These are phyloP conservation scores for Trinectes maculatus DNA, from an alignment of 2,113 vertebrate genomes.

Conservation along the genomic window DNA sequence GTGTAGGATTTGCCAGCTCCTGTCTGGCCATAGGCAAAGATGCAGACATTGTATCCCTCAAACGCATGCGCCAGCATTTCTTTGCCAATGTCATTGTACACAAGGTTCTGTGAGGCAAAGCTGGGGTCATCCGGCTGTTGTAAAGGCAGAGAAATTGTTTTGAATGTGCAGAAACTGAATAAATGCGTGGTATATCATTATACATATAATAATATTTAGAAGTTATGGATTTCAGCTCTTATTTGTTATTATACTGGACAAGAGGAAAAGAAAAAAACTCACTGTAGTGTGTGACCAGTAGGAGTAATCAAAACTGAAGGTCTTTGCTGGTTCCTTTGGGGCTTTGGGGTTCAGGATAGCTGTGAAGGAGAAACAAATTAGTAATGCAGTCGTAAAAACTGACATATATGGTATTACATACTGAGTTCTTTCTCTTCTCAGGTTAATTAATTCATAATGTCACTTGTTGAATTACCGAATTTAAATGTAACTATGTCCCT, in stretches of 20 bases:
- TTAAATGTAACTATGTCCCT: background rate
- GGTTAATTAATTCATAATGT: background rate
- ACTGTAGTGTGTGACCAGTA: conserved; percentile 99
- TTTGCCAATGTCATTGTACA: conserved; percentile 99
- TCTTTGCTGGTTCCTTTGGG: conserved; percentile 97
- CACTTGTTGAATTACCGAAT: background rate
- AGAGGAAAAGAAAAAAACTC: conserved; percentile 49
- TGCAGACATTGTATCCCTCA: conserved; percentile 98
- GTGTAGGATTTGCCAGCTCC: conserved; percentile 98
- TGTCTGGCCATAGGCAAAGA: conserved; percentile 98
- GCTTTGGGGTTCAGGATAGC: conserved; percentile 98
- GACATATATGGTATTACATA: background rate
- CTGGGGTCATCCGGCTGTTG: conserved; percentile 90
- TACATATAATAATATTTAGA: background rate
- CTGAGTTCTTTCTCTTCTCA: background rate
- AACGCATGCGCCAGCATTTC: conserved; percentile 98
- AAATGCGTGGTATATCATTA: background rate
- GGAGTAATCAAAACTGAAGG: conserved; percentile 98
- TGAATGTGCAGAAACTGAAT: background rate
- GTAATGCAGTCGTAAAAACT: conserved; percentile 6
- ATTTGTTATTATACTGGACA: no score
- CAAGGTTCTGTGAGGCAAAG: conserved; percentile 94
- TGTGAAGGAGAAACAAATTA: conserved; percentile 68
- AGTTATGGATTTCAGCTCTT: no score
- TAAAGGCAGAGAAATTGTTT: conserved; percentile 8